These are phyloP conservation scores for Mythimna ferrago DNA, from an alignment of 2,888 invertebrate genomes.

Conservation along the genomic window DNA sequence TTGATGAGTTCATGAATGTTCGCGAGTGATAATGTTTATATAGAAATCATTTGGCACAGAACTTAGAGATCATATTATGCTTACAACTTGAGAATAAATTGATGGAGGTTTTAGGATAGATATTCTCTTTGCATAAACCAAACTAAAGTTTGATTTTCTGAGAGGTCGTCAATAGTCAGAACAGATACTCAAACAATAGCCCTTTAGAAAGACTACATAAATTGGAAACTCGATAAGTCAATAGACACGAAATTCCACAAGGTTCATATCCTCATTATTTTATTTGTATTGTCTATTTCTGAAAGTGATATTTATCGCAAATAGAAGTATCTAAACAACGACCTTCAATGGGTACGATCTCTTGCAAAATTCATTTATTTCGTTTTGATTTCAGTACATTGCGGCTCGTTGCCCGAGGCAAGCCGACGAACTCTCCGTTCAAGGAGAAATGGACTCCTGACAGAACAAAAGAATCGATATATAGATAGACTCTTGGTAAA, in stretches of 20 bases:
- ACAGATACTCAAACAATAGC: slow-evolving; percentile 29
- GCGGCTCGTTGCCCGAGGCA: slow-evolving; percentile 54
- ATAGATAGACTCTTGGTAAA: slow-evolving; percentile 53
- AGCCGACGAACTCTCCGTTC: slow-evolving; percentile 42
- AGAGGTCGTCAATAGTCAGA: background rate
- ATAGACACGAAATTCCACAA: slow-evolving; percentile 8
- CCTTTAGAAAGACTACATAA: slow-evolving; percentile 7
- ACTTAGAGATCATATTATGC: slow-evolving; percentile 11
- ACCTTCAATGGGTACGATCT: slow-evolving; percentile 36
- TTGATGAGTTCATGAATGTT: slow-evolving; percentile 4
- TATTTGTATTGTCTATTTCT: slow-evolving; percentile 44
- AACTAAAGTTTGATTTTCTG: background rate
- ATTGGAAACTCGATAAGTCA: slow-evolving; percentile 28
- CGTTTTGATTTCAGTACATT: slow-evolving; percentile 67
- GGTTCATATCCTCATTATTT: slow-evolving; percentile 39
- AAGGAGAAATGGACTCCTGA: slow-evolving; percentile 63
- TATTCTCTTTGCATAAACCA: slow-evolving; percentile 5
- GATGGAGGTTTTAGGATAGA: background rate
- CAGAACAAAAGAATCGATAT: slow-evolving; percentile 59
- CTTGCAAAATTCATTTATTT: slow-evolving; percentile 58
- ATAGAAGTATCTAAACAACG: slow-evolving; percentile 62
- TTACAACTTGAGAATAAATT: slow-evolving; percentile 6
- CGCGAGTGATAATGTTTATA: slow-evolving; percentile 2
- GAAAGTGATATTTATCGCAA: slow-evolving; percentile 46
- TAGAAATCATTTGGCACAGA: slow-evolving; percentile 25